These are phyloP conservation scores for Poeciliopsis gracilis DNA, from an alignment of 2,797 vertebrate species.

Conservation along the genomic window DNA sequence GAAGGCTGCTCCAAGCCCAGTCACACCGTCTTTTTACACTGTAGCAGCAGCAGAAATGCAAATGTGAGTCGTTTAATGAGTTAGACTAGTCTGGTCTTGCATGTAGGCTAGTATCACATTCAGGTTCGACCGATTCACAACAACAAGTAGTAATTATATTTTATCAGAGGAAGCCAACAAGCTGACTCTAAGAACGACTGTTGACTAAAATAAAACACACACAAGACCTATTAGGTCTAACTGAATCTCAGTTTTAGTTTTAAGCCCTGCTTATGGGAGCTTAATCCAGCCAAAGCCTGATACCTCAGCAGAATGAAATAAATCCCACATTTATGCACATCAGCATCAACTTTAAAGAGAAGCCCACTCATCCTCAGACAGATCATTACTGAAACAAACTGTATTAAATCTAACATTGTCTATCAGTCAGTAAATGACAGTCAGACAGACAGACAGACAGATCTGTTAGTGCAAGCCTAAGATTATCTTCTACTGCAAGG, in stretches of 20 bases:
- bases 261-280: background rate
- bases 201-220: background rate
- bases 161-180: background rate
- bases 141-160: background rate
- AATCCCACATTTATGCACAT: background rate
- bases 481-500: background rate
- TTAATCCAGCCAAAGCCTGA: background rate
- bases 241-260: background rate
- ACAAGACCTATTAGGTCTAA: background rate
- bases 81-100: background rate
- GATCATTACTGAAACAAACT: background rate
- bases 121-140: background rate
- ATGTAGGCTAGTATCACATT: background rate
- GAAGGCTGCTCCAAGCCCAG: background rate
- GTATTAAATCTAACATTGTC: background rate
- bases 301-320: background rate
- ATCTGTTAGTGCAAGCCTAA: too few species aligned
- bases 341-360: background rate
- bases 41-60: background rate
- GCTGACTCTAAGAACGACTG: background rate
- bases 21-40: background rate
- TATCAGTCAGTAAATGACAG: background rate
- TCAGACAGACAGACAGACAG: background rate
- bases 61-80: slow-evolving; percentile 5
- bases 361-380: background rate